Evolutionary conservation across 2,888 invertebrate species (phyloP), one percentile per base, ranked within the genome.

Genomic region (Parascotia fuliginaria): DNA sequence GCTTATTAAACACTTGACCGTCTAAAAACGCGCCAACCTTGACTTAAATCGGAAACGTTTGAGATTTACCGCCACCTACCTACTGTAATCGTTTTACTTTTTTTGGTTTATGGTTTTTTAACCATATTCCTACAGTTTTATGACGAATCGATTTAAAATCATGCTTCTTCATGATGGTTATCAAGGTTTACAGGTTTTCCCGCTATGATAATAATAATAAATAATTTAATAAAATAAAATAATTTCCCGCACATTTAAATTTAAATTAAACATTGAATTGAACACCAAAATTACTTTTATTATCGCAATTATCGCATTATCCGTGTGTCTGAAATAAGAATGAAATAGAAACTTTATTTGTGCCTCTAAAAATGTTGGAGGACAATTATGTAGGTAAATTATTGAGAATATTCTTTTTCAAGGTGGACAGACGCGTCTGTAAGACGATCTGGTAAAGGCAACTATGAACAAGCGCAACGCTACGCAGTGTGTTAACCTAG

Each of bases 41-140:
- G 52, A 43, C 42, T 47, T 31, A 22, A 40, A 36, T 47, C 52
- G 42, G 42, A 47, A 47, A 34, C 34, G n/a, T 39, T 42, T 42
- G 42, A 27, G 38, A 46, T 52, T 41, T 47, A 42, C 42, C 47
- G 40, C 46, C 19, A 34, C 27, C 16, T 14, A 39, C 24, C 13
- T 11, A 16, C 13, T 9, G 34, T 41, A 44, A 44, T 27, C 34
- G 38, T 32, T 33, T 9, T n/a, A 13, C 19, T 27, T 14, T 3
- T 12, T 9, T 22, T 7, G 12, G 12, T 27, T 19, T 11, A 11
- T 19, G 14, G 9, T 16, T 33, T 33, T 33, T 33, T 3, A 15
- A 33, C 7, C 16, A 16, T 33, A 33, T 16, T 1, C 3, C 1
- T n/a, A n/a, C n/a, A n/a, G n/a, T n/a, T n/a, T n/a, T 7, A 11